Base-by-base conservation (phyloP, 2,797 vertebrate genomes). In the Remorina albescens region DNA sequence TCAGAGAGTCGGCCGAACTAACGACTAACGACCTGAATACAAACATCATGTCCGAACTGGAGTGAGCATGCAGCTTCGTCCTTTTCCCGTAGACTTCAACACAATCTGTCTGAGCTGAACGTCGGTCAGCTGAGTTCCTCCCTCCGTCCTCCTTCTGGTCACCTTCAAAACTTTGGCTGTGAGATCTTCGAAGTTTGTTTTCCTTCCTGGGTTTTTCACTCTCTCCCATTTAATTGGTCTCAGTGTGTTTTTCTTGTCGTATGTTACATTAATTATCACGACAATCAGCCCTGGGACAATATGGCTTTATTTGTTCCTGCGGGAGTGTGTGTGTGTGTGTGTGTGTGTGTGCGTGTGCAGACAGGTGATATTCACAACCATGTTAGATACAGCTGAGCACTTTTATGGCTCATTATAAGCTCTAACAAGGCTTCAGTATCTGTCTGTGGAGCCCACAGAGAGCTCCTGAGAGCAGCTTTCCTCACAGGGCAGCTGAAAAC, bases 221-320 rank as follows among this genome's bases (percentile, higher is more conserved):
- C 65, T 68, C 59, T 70, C 68, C 16, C 50, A 1, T 77, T 51
- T 90, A 92, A 92, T 92, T 89, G 88, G 84, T 71, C 88, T 90
- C 74, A 26, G 66, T 80, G 90, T 89, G 87, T 85, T 89, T 90
- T 81, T 81, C 85, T 85, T 23, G 49, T 82, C 81, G 36, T 87
- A 79, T 90, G 90, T 76, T 89, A 84, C 89, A 89, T 89, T 92
- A 89, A 91, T 92, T 92, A 92, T 78, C 85, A 78, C 81, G 76
- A 83, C 85, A 86, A 86, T 89, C 88, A 91, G 86, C 76, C 74
- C 61, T 21, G 78, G 73, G 78, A 88, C 91, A 92, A 91, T 91
- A 91, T 90, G 90, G 85, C 87, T 88, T 88, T 86, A 88, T 88
- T 91, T 89, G 88, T 80, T 87, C 89, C 91, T 80, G 74, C 1